Conservation (phyloP, 1,140 invertebrate species). For the Paramacrobiotus metropolitanus region DNA sequence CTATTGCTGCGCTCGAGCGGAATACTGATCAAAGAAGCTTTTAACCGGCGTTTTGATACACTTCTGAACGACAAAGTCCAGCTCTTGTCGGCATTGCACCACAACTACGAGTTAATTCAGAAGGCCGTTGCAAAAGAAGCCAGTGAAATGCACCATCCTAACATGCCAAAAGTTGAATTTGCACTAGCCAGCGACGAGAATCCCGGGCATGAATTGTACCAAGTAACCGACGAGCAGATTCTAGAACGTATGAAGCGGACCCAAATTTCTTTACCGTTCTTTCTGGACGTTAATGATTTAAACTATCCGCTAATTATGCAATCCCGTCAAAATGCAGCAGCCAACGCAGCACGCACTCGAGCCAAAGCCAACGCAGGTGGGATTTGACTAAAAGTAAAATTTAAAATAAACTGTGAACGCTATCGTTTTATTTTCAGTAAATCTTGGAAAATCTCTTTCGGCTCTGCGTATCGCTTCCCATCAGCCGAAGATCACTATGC, state of each 20-base stretch:
- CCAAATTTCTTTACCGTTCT: neutral
- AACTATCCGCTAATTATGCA: neutral
- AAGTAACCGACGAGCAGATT: neutral
- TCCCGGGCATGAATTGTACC: neutral
- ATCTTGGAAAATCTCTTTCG: no score
- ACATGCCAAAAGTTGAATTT: neutral
- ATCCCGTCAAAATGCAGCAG: no score
- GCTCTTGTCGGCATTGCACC: neutral
- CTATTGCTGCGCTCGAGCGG: neutral
- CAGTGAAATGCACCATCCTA: neutral
- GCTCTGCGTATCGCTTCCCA: no score
- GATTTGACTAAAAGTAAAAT: no score
- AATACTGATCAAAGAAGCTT: neutral
- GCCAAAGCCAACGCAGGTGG: no score
- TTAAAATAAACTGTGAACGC: no score
- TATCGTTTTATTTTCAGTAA: no score
- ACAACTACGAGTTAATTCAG: neutral
- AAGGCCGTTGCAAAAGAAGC: neutral
- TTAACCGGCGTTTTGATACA: neutral
- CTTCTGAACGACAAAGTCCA: neutral
- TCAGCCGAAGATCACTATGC: no score
- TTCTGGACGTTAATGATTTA: neutral
- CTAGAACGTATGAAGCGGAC: neutral
- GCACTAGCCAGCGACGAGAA: neutral
- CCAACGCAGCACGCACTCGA: no score